Evolutionary conservation across 2,888 invertebrate species (phyloP).

Genomic region (Cataglyphis altisquamis): DNA sequence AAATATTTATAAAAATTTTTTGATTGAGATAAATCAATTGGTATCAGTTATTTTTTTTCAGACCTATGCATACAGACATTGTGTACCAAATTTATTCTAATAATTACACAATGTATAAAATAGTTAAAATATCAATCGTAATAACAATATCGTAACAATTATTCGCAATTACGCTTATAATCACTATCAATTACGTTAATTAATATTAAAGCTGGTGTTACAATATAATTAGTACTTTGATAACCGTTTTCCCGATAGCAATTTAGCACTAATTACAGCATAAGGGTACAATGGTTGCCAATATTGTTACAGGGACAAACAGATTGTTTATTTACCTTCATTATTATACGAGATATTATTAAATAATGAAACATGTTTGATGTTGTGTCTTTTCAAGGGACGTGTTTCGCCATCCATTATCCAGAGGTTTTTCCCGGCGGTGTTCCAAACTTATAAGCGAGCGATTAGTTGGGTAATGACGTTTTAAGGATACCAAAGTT

Average conservation of each 20-base stretch:
- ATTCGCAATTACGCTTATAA: conserved; percentile 45
- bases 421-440: neutral
- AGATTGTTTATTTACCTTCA: conserved; percentile 37
- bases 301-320: conserved; percentile 38
- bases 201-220: conserved; percentile 53
- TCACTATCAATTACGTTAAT: conserved; percentile 50
- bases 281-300: conserved; percentile 41
- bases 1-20: neutral
- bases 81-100: conserved; percentile 15
- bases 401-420: neutral
- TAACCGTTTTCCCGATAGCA: conserved; percentile 46
- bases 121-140: conserved; percentile 17
- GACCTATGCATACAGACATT: neutral
- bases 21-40: neutral
- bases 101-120: neutral
- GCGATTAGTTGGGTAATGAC: conserved; percentile 14
- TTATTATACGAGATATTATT: conserved; percentile 20
- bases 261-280: conserved; percentile 46
- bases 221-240: conserved; percentile 51
- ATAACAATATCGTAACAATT: conserved; percentile 39
- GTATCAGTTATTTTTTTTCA: neutral
- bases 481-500: conserved; percentile 5
- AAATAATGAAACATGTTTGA: conserved; percentile 20
- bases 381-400: neutral
- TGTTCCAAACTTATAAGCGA: neutral